Percentiles rank a stretch among this genome's conserved stretches.
phyloP scores from a whole-genome alignment of 30 jellyfish, hydroid and myxozoan genomes.

The Cassiopea andromeda region DNA sequence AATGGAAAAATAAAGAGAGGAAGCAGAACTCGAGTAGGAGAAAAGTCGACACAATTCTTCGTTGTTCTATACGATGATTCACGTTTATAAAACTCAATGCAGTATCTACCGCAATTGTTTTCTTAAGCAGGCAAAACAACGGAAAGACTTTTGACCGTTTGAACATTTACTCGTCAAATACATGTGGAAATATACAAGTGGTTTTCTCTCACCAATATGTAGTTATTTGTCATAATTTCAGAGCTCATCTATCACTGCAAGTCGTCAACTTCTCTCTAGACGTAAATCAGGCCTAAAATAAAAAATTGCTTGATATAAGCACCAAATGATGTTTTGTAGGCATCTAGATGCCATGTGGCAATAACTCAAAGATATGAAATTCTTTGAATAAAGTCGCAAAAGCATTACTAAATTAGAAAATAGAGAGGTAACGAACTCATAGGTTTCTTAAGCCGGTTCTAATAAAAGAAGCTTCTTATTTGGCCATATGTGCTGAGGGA shows the following conservation, averaged over 20 bases:
- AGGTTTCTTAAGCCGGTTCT: too few species aligned
- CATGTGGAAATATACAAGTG: background rate
- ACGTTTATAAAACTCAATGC: background rate
- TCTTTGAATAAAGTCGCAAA: too few species aligned
- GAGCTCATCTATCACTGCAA: background rate
- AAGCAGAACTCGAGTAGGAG: constrained; percentile 78
- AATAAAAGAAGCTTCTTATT: too few species aligned
- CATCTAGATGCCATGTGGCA: too few species aligned
- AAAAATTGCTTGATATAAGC: too few species aligned
- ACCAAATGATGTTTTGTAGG: too few species aligned
- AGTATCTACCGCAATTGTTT: background rate
- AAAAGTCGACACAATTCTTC: constrained; percentile 74
- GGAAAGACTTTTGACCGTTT: background rate
- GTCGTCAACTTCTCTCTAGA: background rate
- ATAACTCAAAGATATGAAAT: too few species aligned
- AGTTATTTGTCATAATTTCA: background rate
- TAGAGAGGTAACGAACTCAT: too few species aligned
- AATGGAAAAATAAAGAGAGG: constrained; percentile 86
- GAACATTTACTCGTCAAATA: background rate
- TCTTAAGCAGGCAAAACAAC: background rate
- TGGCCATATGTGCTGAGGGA: too few species aligned
- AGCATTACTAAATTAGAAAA: too few species aligned
- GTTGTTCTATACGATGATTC: constrained; percentile 1
- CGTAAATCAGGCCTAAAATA: too few species aligned
- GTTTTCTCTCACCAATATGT: background rate